Base-by-base conservation (phyloP, 2,797 vertebrate species). In the Buceros bicornis region DNA sequence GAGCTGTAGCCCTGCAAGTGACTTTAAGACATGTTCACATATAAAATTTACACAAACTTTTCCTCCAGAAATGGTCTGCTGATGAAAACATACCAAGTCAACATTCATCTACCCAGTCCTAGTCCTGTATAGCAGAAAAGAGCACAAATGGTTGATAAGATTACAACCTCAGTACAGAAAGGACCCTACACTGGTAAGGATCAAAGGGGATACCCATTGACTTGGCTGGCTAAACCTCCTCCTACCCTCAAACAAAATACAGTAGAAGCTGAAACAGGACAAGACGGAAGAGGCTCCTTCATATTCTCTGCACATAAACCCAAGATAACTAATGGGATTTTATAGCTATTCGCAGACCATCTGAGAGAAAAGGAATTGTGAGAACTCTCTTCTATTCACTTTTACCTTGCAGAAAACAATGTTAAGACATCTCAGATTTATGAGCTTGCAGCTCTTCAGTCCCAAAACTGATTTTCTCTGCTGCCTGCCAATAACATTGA, bases 171-270 rank as follows among this genome's bases (percentile, higher is more conserved):
- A 17, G 11, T 26, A 29, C 2, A 3, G 45, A 72, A 83, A 72
- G 14, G 17, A 45, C 16, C 2, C 1, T 37, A 21, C 0, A 0
- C 33, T 7, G 37, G 37, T 13, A 79, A 40, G 22, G 50, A 43
- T 77, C 37, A 66, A 24, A 88, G 26, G 18, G 6, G 28, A 35
- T 40, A 42, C 5, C 4, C 22, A 8, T 10, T 69, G 33, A 66
- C 25, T 53, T 58, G 29, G 5, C 31, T 50, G 28, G 16, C 20
- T 82, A 65, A 60, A 69, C 58, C 17, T 65, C 35, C 25, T 87
- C 42, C 31, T 72, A 10, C 8, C 35, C 11, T 74, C 51, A 79
- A 57, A 67, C 2, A 3, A 71, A 61, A 47, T 51, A 65, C 0
- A 2, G 16, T 16, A 24, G 11, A 54, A 79, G 5, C 12, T 74